Percentiles rank a stretch among this genome's conserved stretches.
Evolutionary conservation across 2,797 vertebrate species (phyloP).

Genomic region (Philypnodon macrostomus): DNA sequence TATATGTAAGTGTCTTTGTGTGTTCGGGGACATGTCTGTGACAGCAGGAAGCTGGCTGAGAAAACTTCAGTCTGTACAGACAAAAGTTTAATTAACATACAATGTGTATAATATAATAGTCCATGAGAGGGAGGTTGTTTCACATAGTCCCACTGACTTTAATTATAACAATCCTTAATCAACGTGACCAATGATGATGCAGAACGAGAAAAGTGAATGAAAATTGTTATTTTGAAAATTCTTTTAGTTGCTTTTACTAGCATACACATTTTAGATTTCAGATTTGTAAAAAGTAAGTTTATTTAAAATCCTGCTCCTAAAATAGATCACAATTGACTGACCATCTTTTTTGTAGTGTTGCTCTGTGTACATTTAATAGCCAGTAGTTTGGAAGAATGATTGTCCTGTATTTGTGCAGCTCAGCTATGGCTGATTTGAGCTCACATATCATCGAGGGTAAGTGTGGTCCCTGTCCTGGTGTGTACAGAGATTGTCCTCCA

Average conservation of each 20-base stretch:
- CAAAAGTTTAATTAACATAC: constrained; percentile 73
- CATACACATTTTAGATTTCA: too few relatives aligned
- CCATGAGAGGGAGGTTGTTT: constrained; percentile 25
- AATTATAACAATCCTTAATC: constrained; percentile 36
- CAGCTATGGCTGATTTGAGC: constrained; percentile 16
- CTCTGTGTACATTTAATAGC: too few relatives aligned
- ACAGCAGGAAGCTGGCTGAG: constrained; percentile 79
- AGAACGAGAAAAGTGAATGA: too few relatives aligned
- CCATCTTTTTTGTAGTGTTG: too few relatives aligned
- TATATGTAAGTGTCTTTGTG: constrained; percentile 47
- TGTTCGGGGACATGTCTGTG: constrained; percentile 53
- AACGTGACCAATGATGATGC: constrained; percentile 2
- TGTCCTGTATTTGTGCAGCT: constrained; percentile 17
- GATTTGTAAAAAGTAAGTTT: too few relatives aligned
- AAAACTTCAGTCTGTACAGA: constrained; percentile 57
- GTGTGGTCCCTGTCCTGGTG: constrained; percentile 19
- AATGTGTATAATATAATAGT: constrained; percentile 44
- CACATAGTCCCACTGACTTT: constrained; percentile 28
- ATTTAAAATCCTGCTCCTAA: too few relatives aligned
- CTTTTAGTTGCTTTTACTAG: too few relatives aligned
- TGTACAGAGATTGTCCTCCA: constrained; percentile 30
- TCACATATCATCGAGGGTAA: constrained; percentile 30
- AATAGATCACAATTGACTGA: too few relatives aligned
- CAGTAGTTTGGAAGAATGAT: too few relatives aligned
- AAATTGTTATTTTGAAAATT: too few relatives aligned